Base-by-base conservation (phyloP, 2,888 invertebrate genomes). In the Dascillus cervinus region DNA sequence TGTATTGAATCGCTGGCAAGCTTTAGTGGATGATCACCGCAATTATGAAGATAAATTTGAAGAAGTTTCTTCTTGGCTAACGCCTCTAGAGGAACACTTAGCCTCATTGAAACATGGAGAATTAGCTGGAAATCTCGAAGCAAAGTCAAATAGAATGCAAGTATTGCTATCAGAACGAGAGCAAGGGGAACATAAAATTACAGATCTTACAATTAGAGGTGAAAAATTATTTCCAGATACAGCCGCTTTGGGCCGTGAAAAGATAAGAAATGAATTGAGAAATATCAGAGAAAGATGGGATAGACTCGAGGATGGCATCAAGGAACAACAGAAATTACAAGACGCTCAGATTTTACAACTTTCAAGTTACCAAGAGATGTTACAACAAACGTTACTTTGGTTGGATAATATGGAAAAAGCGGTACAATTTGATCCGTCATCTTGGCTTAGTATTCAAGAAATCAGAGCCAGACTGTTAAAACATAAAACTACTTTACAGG, bases 181-280 rank as follows among this genome's bases (percentile, higher is more conserved):
- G 46, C 83, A 87, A 55, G 89, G 88, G 1, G 82, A 86, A 49
- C 79, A 81, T 49, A 79, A 85, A 48, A 70, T 95, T 15, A 74
- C 77, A 30, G 75, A 79, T 20, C 64, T 91, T 10, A 80, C 82
- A 8, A 72, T 79, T 2, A 73, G 83, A 1, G 90, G 90, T 2
- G 95, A 96, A 55, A 82, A 84, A 58, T 76, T 95, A n/a, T 73
- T 91, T 39, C 88, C 92, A 0, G 90, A 91, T 61, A 96, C 94
- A 2, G 87, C 92, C 5, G 83, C 94, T 1, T 80, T 82, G 47
- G 95, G 95, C 1, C 75, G 95, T 39, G 95, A 96, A 61, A 77
- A 74, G 29, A 82, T 95, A 32, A 75, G 95, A n/a, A 78, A 82
- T 44, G 87, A 92, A 58, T 67, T 94, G 34, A 73, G 89, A 51